Conservation (phyloP, 2,888 invertebrate genomes). For the Linhomoeus sp. region DNA sequence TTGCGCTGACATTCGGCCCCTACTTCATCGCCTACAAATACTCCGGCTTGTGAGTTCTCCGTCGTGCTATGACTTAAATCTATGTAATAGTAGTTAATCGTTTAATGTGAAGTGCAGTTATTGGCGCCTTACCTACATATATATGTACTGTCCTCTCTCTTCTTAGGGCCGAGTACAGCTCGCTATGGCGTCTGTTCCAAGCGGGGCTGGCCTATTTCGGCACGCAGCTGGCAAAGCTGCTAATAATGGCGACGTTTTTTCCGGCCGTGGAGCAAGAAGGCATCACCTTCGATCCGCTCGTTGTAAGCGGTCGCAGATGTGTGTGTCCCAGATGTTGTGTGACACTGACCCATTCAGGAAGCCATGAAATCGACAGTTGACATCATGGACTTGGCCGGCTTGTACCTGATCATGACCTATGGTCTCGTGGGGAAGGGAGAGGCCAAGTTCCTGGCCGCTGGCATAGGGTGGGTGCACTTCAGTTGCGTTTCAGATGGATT, state of each 20-base stretch:
- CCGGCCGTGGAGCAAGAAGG: conserved; percentile 39
- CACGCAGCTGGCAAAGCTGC: conserved; percentile 87
- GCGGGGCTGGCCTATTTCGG: conserved; percentile 80
- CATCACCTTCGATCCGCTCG: no score
- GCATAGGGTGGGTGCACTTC: not conserved
- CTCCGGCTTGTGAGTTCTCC: conserved; percentile 34
- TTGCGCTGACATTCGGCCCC: conserved; percentile 34
- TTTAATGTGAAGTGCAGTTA: no score
- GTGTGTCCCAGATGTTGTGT: no score
- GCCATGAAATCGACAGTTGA: conserved; percentile 82
- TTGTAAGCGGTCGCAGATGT: no score
- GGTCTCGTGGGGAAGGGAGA: conserved; percentile 81
- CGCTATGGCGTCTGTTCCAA: conserved; percentile 92
- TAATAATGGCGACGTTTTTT: conserved; percentile 88
- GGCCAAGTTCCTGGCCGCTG: conserved; percentile 6
- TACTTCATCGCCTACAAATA: conserved; percentile 35
- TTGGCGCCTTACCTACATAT: no score
- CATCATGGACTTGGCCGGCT: conserved; percentile 73
- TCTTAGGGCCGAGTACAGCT: conserved; percentile 80
- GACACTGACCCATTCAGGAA: no score
- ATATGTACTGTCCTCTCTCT: no score
- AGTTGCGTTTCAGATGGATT: no score
- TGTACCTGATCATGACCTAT: conserved; percentile 67
- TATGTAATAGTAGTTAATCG: no score
- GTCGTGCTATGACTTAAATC: no score